A percentile compares a stretch with the other conserved stretches of the same genome.
Conservation (phyloP, 2,113 vertebrate species). For the Oryzias javanicus region DNA sequence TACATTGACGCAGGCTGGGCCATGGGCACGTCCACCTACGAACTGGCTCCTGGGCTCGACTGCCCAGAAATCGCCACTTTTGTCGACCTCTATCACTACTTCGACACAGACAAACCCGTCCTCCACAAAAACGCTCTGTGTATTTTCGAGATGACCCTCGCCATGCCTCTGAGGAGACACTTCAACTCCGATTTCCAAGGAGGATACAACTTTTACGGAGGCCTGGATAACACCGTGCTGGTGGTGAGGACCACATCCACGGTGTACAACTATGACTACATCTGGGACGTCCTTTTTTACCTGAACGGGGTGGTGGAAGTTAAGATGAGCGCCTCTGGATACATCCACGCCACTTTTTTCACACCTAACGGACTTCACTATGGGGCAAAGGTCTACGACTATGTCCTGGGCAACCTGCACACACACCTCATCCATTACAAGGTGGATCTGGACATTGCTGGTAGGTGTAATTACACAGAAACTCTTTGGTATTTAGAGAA, state of each 20-base stretch:
- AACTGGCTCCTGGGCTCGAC: constrained; percentile 86
- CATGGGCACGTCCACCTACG: constrained; percentile 81
- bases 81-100: constrained; percentile 83
- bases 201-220: constrained; percentile 84
- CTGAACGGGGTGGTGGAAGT: constrained; percentile 88
- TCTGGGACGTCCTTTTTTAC: constrained; percentile 92
- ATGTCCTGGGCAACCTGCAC: constrained; percentile 89
- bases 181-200: constrained; percentile 81
- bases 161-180: constrained; percentile 84
- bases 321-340: constrained; percentile 88
- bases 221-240: constrained; percentile 82
- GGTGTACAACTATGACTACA: constrained; percentile 95
- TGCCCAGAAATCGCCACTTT: constrained; percentile 86
- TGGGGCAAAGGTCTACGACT: constrained; percentile 82
- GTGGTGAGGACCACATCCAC: constrained; percentile 88
- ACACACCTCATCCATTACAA: constrained; percentile 91
- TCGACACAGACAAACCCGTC: constrained; percentile 80
- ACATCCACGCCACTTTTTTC: constrained; percentile 87
- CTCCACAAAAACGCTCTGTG: constrained; percentile 79
- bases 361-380: constrained; percentile 81
- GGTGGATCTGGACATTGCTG: constrained; percentile 89
- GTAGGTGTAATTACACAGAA: constrained; percentile 57
- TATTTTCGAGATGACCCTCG: constrained; percentile 88
- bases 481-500: background rate
- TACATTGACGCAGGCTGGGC: constrained; percentile 88